Base-by-base conservation (phyloP, 2,888 invertebrate species). In the Acheta domesticus region DNA sequence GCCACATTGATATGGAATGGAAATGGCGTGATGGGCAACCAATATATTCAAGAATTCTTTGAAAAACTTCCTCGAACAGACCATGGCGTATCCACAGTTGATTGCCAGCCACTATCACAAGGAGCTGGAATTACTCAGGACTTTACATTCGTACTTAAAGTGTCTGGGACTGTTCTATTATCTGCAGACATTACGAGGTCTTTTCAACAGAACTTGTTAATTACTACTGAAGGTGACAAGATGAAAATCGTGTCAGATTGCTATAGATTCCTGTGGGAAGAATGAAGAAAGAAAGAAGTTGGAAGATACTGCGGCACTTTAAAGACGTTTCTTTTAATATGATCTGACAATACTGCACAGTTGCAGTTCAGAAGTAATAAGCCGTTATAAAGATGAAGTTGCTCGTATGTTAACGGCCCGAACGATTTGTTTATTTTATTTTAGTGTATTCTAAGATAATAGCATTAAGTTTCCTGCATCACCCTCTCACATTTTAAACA, bases 201-300 rank as follows among this genome's bases (percentile, higher is more conserved):
- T 0, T 96, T 96, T 84, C 93, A 93, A 84, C 96, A 97, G 87
- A 94, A 93, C 73, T 97, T 97, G 85, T 89, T 96, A 48, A 92
- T 97, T 79, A 96, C 96, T 0, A 95, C 95, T 11, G 92, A 94
- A 82, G 94, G 92, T n/a, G 95, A 95, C 83, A 96, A 96, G 85
- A 97, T 97, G 97, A 97, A 97, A 88, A 94, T 98, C 83, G 95
- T 95, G 16, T 94, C 94, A 76, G 97, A 97, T 85, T 93, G 93
- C 84, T 96, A 96, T 84, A 89, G 97, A 85, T 89, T 94, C 83
- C 94, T 36, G 36, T 36, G 36, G 36, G 36, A 36, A 8, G 36
- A 36, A 36, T 36, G 36, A 36, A 23, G 23, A 3, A 36, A 36
- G 36, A 36, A 36, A 36, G 36, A 36, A 8, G 36, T 36, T 36